Conservation (phyloP, 1,140 invertebrate genomes). For the Hylaeus volcanicus region DNA sequence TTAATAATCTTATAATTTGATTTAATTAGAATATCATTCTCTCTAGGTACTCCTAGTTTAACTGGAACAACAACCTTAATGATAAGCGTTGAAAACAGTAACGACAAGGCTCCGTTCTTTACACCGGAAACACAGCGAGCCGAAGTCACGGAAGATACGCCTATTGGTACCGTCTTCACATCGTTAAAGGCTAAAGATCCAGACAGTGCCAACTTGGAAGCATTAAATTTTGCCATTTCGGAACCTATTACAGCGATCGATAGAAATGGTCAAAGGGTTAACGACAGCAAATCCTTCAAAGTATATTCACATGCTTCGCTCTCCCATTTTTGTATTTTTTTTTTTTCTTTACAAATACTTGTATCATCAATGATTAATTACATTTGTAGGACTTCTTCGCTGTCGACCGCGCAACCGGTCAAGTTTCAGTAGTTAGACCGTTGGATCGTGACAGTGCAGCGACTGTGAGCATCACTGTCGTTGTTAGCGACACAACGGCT, state of each 20-base stretch:
- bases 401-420: constrained; percentile 86
- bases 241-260: constrained; percentile 89
- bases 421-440: constrained; percentile 85
- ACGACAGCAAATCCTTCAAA: constrained; percentile 74
- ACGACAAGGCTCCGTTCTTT: constrained; percentile 94
- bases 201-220: constrained; percentile 86
- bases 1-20: too few species aligned
- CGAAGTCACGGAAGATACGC: constrained; percentile 90
- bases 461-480: constrained; percentile 87
- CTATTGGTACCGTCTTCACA: constrained; percentile 87
- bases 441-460: constrained; percentile 87
- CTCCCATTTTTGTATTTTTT: too few species aligned
- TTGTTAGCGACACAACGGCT: constrained; percentile 90
- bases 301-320: constrained; percentile 46
- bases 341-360: not conserved
- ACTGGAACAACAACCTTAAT: constrained; percentile 90
- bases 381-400: constrained; percentile 87
- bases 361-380: not conserved
- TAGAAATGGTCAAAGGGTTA: constrained; percentile 89
- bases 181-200: constrained; percentile 89
- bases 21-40: not conserved
- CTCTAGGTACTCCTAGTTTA: constrained; percentile 86
- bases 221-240: constrained; percentile 86
- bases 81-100: constrained; percentile 90
- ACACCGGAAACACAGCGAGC: constrained; percentile 89